These are phyloP conservation scores for Oryctes rhinoceros DNA, from an alignment of 1,140 invertebrate species.

Conservation along the genomic window DNA sequence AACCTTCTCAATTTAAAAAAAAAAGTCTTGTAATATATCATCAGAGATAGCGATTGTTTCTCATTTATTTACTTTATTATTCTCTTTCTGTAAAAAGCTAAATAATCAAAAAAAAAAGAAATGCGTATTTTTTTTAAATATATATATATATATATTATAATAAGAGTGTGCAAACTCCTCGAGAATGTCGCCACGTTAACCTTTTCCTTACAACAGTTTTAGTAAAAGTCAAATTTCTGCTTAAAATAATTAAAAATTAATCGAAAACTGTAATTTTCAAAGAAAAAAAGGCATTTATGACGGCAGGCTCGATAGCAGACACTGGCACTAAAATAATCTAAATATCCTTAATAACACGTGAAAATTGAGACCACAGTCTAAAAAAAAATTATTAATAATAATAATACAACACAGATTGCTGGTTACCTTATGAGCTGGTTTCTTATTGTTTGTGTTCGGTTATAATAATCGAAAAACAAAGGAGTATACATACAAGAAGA, in stretches of 20 bases:
- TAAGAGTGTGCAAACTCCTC: not conserved
- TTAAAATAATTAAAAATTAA: not conserved
- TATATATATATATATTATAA: constrained; percentile 14
- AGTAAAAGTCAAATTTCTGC: too few relatives aligned
- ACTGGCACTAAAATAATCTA: constrained; percentile 38
- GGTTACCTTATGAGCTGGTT: constrained; percentile 9
- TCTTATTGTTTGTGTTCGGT: not conserved
- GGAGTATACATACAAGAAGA: too few relatives aligned
- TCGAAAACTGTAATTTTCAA: not conserved
- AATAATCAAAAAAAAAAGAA: constrained; percentile 9
- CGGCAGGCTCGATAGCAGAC: constrained; percentile 5
- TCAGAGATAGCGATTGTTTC: constrained; percentile 1
- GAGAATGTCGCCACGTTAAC: not conserved
- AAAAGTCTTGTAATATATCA: not conserved
- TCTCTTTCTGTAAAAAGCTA: constrained; percentile 1
- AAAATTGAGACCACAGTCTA: constrained; percentile 55
- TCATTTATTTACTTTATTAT: not conserved
- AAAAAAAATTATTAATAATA: constrained; percentile 46
- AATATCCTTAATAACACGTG: constrained; percentile 52
- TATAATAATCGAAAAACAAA: not conserved
- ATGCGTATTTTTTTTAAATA: constrained; percentile 16
- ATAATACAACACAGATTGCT: not conserved
- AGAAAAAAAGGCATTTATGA: not conserved
- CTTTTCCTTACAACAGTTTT: not conserved
- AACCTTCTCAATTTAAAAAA: not conserved